These are phyloP conservation scores for Peromyscus eremicus DNA, from an alignment of 2,797 vertebrate species.

Conservation along the genomic window DNA sequence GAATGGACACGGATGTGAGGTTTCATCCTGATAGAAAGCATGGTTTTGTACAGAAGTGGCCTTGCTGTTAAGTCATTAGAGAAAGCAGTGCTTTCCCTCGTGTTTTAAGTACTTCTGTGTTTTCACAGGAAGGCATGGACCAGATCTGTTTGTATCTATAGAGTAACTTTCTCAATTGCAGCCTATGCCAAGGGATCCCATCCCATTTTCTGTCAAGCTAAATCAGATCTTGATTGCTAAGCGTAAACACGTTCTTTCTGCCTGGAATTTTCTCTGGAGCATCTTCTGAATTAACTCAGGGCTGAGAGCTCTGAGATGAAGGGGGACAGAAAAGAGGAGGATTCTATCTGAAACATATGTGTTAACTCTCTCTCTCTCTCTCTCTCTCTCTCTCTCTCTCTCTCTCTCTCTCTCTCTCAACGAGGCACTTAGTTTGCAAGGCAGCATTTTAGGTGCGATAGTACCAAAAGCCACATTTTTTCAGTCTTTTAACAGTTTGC, in stretches of 20 bases:
- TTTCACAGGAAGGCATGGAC: constrained; percentile 66
- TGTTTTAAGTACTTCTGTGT: constrained; percentile 71
- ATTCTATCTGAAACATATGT: constrained; percentile 49
- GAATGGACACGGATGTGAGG: constrained; percentile 50
- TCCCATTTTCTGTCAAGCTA: constrained; percentile 75
- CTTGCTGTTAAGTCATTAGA: constrained; percentile 65
- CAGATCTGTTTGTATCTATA: constrained; percentile 77
- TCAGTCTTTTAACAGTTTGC: constrained; percentile 50
- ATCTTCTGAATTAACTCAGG: constrained; percentile 53
- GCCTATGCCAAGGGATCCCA: constrained; percentile 69
- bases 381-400: background rate
- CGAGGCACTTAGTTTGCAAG: constrained; percentile 59
- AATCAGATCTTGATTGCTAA: constrained; percentile 72
- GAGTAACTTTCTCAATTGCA: constrained; percentile 66
- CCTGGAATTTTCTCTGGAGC: constrained; percentile 59
- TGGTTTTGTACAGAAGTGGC: constrained; percentile 62
- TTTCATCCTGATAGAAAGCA: constrained; percentile 48
- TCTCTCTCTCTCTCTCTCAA: constrained; percentile 34
- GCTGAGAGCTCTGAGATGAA: constrained; percentile 34
- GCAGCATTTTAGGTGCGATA: constrained; percentile 66
- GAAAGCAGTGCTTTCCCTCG: constrained; percentile 72
- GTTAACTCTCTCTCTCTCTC: constrained; percentile 53
- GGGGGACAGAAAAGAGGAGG: constrained; percentile 26
- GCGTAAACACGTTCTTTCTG: constrained; percentile 71
- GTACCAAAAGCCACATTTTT: constrained; percentile 57